Base-by-base conservation (phyloP, 2,888 invertebrate species). In the Acanthosepion esculentum region DNA sequence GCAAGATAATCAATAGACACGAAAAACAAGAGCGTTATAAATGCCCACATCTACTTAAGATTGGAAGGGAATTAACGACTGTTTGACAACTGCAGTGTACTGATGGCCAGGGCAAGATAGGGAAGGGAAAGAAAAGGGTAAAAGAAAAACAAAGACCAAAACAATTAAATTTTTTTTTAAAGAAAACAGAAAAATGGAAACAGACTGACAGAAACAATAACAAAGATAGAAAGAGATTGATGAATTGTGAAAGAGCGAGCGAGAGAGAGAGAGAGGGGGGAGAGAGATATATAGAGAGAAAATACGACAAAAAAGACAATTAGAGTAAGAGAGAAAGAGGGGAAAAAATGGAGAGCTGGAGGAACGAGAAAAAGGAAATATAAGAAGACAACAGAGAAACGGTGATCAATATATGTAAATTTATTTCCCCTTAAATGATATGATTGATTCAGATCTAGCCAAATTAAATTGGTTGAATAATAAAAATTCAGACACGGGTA, bases 21-120 rank as follows among this genome's bases (percentile, higher is more conserved):
- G 78, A n/a, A 78, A 78, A 78, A 78, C 78, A 78, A 78, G 78
- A 78, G 78, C 78, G 78, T 78, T 78, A 78, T 78, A 78, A 78
- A 78, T 78, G 78, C 78, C n/a, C 78, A 78, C 78, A 78, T 78
- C 78, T 78, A 78, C 78, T 78, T 78, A 78, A 78, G 78, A 78
- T 78, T n/a, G 78, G 78, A 78, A 78, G n/a, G n/a, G n/a, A 78
- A 78, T 78, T 78, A 78, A 78, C 78, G 78, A 78, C 78, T n/a
- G 78, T 78, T 78, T 78, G 78, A 78, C 78, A 78, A 78, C 78
- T 78, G 78, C 78, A n/a, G n/a, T n/a, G n/a, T 10, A 78, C 12
- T n/a, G 78, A 12, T n/a, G 78, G 78, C 12, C n/a, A n/a, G 78
- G 15, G 78, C n/a, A 15, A 33, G 12, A 33, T 15, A 7, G n/a